Evolutionary conservation across 2,113 vertebrate species (phyloP), one percentile per base, ranked within the genome.

Genomic region (Macheiramphus alcinus): DNA sequence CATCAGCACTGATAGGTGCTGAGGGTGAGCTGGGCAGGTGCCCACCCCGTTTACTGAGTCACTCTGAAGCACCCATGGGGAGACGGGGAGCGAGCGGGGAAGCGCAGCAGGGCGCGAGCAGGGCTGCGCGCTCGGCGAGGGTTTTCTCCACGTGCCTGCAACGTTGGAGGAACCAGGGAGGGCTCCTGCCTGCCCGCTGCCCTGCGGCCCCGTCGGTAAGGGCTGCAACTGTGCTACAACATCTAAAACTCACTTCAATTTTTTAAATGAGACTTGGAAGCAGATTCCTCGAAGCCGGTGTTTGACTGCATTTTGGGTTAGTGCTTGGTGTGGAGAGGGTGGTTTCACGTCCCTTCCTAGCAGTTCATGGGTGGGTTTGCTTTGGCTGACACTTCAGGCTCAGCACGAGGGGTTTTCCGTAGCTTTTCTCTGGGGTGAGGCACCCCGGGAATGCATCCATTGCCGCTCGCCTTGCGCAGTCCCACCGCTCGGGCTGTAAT

Each of bases 11-110:
- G 67, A 6, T 16, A 1, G 48, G 18, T 23, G 52, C 83, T 7
- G 72, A 10, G 34, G n/a, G 47, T 8, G 74, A 50, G 18, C 3
- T 40, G 8, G 16, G 14, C 20, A 27, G 63, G 86, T 9, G 31
- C 40, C 63, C 74, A 26, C 13, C 38, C 13, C 3, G 1, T 6
- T 45, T 2, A 15, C 55, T 1, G 36, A 58, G 73, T 8, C 53
- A 10, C 70, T 4, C 10, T 2, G 2, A 23, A 38, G 61, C 2
- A 4, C 47, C 45, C 1, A 0, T 0, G 0, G 62, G 86, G 36
- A 36, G 17, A 1, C 0, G 7, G 59, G 56, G 56, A 42, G 62
- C 15, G 6, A 50, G 83, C 10, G 2, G 72, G 48, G 50, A 14
- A 22, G 29, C 17, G 18, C 50, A 6, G 34, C 5, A 6, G 82